phyloP scores from a whole-genome alignment of 2,113 vertebrate genomes.

The Bostrychus sinensis region DNA sequence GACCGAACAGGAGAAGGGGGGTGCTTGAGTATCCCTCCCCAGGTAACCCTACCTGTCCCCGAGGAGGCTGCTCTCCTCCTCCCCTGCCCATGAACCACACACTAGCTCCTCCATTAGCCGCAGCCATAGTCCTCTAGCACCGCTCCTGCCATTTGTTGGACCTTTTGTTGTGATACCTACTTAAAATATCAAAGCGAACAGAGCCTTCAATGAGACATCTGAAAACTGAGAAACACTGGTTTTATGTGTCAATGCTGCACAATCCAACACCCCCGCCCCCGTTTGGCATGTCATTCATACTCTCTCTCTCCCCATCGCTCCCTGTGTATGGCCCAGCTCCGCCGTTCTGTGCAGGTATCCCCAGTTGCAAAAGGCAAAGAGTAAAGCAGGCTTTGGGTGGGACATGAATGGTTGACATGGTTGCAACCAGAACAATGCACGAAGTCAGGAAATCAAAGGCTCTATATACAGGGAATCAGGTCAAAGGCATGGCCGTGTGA shows the following conservation, averaged over 20 bases:
- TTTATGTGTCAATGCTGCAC: conserved; percentile 86
- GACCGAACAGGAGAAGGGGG: conserved; percentile 65
- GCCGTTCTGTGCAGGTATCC: conserved; percentile 70
- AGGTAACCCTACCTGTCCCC: conserved; percentile 87
- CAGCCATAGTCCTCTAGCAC: conserved; percentile 78
- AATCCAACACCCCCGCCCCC: conserved; percentile 63
- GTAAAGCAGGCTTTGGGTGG: conserved; percentile 79
- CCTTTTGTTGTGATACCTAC: conserved; percentile 89
- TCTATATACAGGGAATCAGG: conserved; percentile 75
- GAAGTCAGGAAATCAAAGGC: conserved; percentile 84
- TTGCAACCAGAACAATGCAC: conserved; percentile 82
- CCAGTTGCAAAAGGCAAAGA: conserved; percentile 78
- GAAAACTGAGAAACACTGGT: conserved; percentile 91
- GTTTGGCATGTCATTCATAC: conserved; percentile 64
- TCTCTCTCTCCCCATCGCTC: conserved; percentile 37
- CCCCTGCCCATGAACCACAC: conserved; percentile 61
- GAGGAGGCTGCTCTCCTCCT: conserved; percentile 75
- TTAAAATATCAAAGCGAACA: conserved; percentile 91
- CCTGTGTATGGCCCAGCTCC: conserved; percentile 5
- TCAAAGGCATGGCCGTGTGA: conserved; percentile 41
- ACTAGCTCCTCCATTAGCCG: conserved; percentile 78
- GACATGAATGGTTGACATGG: conserved; percentile 78
- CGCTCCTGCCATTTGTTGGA: conserved; percentile 79
- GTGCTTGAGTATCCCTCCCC: conserved; percentile 63
- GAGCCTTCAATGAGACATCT: conserved; percentile 87